Evolutionary conservation across 1,140 invertebrate genomes (phyloP).

Genomic region (Drepana arcuata): DNA sequence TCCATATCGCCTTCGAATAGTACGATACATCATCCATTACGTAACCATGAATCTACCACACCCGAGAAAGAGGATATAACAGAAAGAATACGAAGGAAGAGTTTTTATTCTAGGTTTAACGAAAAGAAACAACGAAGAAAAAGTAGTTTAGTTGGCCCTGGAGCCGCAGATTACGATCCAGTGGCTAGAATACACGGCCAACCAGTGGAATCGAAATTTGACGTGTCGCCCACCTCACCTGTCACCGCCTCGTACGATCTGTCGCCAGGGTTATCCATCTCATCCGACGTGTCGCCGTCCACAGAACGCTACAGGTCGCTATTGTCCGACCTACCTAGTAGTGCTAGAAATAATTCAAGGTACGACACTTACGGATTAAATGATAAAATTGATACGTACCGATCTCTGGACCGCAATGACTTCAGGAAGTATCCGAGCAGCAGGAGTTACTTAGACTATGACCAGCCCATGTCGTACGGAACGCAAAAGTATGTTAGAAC

Average conservation of each 20-base stretch:
- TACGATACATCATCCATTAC: slow-evolving; percentile 24
- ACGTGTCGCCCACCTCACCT: slow-evolving; percentile 55
- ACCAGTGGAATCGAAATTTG: slow-evolving; percentile 42
- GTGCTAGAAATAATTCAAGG: slow-evolving; percentile 35
- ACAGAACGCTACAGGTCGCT: slow-evolving; percentile 57
- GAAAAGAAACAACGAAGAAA: slow-evolving; percentile 80
- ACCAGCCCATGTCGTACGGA: slow-evolving; percentile 48
- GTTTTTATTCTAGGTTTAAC: slow-evolving; percentile 91
- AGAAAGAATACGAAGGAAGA: slow-evolving; percentile 89
- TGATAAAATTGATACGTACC: slow-evolving; percentile 58
- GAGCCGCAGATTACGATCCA: slow-evolving; percentile 64
- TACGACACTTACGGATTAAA: slow-evolving; percentile 46
- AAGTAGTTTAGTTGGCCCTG: slow-evolving; percentile 74
- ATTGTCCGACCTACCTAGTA: slow-evolving; percentile 39
- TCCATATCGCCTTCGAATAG: slow-evolving; percentile 27
- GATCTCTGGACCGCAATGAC: slow-evolving; percentile 62
- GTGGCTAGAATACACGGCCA: slow-evolving; percentile 57
- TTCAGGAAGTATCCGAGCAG: slow-evolving; percentile 53
- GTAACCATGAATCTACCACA: slow-evolving; percentile 48
- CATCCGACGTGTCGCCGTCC: slow-evolving; percentile 54
- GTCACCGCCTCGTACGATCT: slow-evolving; percentile 48
- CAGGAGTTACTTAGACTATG: slow-evolving; percentile 56
- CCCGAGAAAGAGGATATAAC: slow-evolving; percentile 80
- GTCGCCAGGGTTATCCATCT: slow-evolving; percentile 43
- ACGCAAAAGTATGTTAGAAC: slow-evolving; percentile 57